Percentiles rank a stretch among this genome's conserved stretches.
These are phyloP conservation scores for Microcebus griseorufus DNA, from an alignment of 2,113 vertebrate species.

Conservation along the genomic window DNA sequence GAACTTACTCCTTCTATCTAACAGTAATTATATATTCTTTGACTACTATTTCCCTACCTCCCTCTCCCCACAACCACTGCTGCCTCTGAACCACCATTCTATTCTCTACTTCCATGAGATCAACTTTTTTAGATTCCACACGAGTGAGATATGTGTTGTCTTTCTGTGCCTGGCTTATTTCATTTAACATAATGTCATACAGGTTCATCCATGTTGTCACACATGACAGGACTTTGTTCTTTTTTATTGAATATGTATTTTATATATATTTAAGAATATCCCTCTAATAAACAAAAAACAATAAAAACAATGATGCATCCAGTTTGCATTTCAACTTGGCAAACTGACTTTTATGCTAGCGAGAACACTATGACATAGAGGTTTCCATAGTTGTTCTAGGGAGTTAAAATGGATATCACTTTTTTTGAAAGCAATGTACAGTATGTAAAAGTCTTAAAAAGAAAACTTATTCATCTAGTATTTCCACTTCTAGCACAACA, in stretches of 20 bases:
- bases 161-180: background rate
- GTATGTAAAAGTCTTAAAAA: constrained; percentile 4
- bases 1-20: background rate
- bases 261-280: background rate
- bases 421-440: constrained; percentile 1
- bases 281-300: background rate
- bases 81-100: background rate
- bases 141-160: background rate
- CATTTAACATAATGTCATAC: background rate
- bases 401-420: background rate
- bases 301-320: background rate
- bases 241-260: background rate
- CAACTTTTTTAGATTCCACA: background rate
- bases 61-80: no score
- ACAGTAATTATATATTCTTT: background rate
- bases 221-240: background rate
- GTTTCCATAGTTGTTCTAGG: background rate
- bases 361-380: background rate
- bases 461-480: constrained; percentile 10
- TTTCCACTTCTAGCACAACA: background rate
- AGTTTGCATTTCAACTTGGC: background rate
- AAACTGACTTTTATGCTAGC: background rate
- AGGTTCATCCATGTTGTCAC: background rate
- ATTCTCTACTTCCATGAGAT: background rate
- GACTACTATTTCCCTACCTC: background rate